These are phyloP conservation scores for Oreonectes daqikongensis DNA, from an alignment of 2,797 vertebrate species.

Conservation along the genomic window DNA sequence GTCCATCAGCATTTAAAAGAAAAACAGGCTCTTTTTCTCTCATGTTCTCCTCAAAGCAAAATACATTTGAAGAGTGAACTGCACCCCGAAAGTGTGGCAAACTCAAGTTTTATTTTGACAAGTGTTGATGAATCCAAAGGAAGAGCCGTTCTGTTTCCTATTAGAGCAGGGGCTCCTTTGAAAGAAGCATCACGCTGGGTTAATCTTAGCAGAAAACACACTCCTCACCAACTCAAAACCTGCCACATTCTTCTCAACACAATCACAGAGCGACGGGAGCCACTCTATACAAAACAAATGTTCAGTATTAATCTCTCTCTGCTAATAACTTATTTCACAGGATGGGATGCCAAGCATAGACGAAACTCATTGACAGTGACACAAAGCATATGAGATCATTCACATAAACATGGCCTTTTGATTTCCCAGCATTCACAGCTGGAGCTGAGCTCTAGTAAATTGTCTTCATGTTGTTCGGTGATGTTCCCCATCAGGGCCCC, in stretches of 20 bases:
- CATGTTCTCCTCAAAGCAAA: constrained; percentile 25
- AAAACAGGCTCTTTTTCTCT: constrained; percentile 28
- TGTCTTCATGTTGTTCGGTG: constrained; percentile 71
- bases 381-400: constrained; percentile 59
- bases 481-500: constrained; percentile 69
- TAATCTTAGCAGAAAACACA: constrained; percentile 65
- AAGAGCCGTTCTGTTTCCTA: constrained; percentile 69
- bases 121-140: constrained; percentile 66
- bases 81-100: constrained; percentile 40
- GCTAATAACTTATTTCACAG: background rate
- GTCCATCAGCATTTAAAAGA: constrained; percentile 62
- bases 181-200: constrained; percentile 68
- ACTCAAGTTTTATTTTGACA: constrained; percentile 66
- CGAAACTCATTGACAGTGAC: constrained; percentile 26
- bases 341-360: background rate
- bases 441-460: constrained; percentile 72
- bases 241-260: constrained; percentile 35
- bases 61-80: constrained; percentile 58
- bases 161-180: constrained; percentile 66
- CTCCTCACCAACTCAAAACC: constrained; percentile 48
- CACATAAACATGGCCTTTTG: constrained; percentile 67
- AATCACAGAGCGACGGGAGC: constrained; percentile 8
- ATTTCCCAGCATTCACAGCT: constrained; percentile 74
- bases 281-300: background rate
- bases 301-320: background rate